Evolutionary conservation across 2,888 invertebrate genomes (phyloP).

Genomic region (Abrostola triplasia): DNA sequence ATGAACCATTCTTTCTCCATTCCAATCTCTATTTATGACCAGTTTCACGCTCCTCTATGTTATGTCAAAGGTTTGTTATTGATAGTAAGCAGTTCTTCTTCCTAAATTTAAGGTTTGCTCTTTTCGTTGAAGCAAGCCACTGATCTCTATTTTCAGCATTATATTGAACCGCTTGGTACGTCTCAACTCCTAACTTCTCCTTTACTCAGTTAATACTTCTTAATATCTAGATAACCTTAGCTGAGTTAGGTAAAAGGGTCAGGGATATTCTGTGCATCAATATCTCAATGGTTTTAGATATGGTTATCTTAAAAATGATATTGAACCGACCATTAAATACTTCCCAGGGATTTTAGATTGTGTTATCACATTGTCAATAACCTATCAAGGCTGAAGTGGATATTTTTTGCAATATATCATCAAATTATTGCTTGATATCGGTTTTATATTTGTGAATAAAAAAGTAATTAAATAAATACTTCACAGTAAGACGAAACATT

Average conservation of each 20-base stretch:
- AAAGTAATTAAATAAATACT: not conserved
- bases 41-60: too few relatives aligned
- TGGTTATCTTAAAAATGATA: conserved; percentile 21
- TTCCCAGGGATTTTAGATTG: conserved; percentile 38
- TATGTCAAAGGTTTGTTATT: too few relatives aligned
- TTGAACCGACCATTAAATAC: conserved; percentile 12
- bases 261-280: not conserved
- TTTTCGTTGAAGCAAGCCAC: too few relatives aligned
- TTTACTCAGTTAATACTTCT: not conserved
- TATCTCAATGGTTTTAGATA: conserved; percentile 12
- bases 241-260: conserved; percentile 4
- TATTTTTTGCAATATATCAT: conserved; percentile 10
- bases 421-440: conserved; percentile 11
- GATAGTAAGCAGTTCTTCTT: too few relatives aligned
- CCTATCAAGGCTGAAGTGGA: conserved; percentile 14
- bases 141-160: too few relatives aligned
- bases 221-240: not conserved
- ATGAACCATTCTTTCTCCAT: too few relatives aligned
- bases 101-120: too few relatives aligned
- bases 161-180: too few relatives aligned
- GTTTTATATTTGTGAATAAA: not conserved
- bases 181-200: too few relatives aligned
- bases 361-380: conserved; percentile 28
- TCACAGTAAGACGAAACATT: not conserved
- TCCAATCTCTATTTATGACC: too few relatives aligned